Base-by-base conservation (phyloP, 1,140 invertebrate species). In the Cotesia typhae region DNA sequence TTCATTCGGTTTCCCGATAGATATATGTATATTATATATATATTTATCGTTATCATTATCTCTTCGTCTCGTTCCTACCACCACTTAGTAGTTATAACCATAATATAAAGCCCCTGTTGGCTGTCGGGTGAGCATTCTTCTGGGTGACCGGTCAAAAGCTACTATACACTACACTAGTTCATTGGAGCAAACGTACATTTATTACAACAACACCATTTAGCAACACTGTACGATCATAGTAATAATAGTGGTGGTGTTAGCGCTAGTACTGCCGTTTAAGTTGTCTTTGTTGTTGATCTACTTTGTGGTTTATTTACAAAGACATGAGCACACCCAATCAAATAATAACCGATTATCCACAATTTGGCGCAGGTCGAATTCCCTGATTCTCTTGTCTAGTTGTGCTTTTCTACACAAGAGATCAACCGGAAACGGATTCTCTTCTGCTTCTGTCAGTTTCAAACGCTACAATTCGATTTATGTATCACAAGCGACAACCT, bases 141-240 rank as follows among this genome's bases (percentile, higher is more conserved):
- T 78, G 60, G 75, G 61, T 75, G 79, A 70, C 7, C 63, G 75
- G 74, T 80, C 79, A 80, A 80, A 79, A 77, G 71, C 55, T 17
- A 47, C 7, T 41, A 7, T 5, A 35, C 28, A 55, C 10, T 37
- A 12, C n/a, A 14, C 12, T 36, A 36, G 4, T n/a, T 17, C 67
- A 37, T 41, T 70, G 20, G 70, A 71, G 51, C 70, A 71, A 57
- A 52, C 60, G 63, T 55, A 65, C 36, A 52, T 65, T 67, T 71
- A 51, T 60, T 20, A 17, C 53, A 37, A 52, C 47, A 55, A 53
- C 65, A 55, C 41, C 41, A 47, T 47, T 47, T 47, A 47, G 53
- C 37, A 64, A 12, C 47, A 41, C 35, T 12, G n/a, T 20, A 71
- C 35, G n/a, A 71, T 47, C 41, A 47, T 47, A 6, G 10, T 47